phyloP scores from a whole-genome alignment of 2,113 vertebrate genomes.

The Saimiri boliviensis region DNA sequence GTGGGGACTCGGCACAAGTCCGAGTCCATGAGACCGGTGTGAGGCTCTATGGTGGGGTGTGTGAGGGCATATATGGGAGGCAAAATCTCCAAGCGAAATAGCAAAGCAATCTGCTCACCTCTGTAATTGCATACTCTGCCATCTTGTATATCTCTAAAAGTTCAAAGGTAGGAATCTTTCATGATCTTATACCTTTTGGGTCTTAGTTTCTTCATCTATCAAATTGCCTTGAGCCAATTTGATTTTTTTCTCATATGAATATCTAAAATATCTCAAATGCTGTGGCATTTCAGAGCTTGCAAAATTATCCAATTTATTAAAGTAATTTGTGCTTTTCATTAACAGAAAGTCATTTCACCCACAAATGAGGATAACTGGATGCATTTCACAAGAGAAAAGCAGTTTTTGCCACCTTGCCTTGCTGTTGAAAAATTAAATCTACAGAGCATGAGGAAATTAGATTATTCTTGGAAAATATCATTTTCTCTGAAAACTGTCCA shows the following conservation, averaged over 20 bases:
- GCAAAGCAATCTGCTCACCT: not conserved
- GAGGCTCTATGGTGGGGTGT: too few relatives aligned
- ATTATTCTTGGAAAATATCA: constrained; percentile 64
- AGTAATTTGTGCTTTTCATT: constrained; percentile 44
- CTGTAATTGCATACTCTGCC: not conserved
- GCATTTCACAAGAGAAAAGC: constrained; percentile 67
- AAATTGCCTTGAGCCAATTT: not conserved
- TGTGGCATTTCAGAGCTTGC: constrained; percentile 44
- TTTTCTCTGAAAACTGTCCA: constrained; percentile 63
- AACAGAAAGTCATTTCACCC: constrained; percentile 38
- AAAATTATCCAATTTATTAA: constrained; percentile 54
- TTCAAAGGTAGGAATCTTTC: not conserved
- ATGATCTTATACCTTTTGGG: not conserved
- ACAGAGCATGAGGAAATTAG: constrained; percentile 67
- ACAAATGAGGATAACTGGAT: constrained; percentile 54
- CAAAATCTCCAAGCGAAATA: not conserved
- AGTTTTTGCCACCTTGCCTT: constrained; percentile 69
- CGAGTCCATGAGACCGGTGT: not conserved
- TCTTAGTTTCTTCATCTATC: constrained; percentile 15
- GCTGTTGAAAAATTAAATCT: constrained; percentile 75
- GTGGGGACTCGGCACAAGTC: not conserved
- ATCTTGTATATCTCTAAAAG: not conserved
- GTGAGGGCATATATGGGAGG: not conserved
- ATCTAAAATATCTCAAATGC: constrained; percentile 18
- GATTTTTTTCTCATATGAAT: not conserved